Evolutionary conservation across 2,113 vertebrate genomes (phyloP), one percentile per base, ranked within the genome.

Genomic region (Prionailurus viverrinus): DNA sequence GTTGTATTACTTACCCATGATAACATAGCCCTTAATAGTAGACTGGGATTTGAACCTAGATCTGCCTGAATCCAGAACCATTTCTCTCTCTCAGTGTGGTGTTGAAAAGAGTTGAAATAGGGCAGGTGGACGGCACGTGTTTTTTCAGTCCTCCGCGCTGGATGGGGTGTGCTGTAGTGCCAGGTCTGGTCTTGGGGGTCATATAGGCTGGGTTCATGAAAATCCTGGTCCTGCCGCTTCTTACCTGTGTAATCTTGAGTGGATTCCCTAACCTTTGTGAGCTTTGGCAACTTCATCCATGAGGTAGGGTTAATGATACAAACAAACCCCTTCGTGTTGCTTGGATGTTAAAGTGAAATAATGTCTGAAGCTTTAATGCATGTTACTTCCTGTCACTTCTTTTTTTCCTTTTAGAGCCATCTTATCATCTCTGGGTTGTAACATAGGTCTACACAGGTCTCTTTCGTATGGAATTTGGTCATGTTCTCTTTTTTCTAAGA

Each of bases 281-380:
- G 15, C 27, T 79, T 76, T 74, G 36, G 71, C 15, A 27, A 89
- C 76, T 91, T 80, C 51, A 76, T 71, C 12, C 48, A 1, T 69
- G 61, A 19, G 25, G 5, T 16, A 16, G 7, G 31, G 16, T 83
- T 83, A 73, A 21, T 21, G 15, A 51, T 69, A 90, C 13, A 94
- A 21, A 83, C 23, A 90, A 5, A 84, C 23, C 10, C 94, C 18
- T 73, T 69, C 65, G 29, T 92, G 16, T 76, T 58, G 7, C 48
- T 94, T 90, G 58, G 90, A 81, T 69, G 29, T 94, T 93, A 85
- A 93, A 92, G 33, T 84, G 41, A 89, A 93, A 51, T 92, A 68
- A 41, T 53, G n/a, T 74, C 55, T 76, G 36, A 90, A 84, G 27
- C n/a, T 65, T 94, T 84, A 87, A n/a, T 5, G 55, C 23, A 9